phyloP scores from a whole-genome alignment of 2,113 vertebrate genomes.

The Vidua macroura region DNA sequence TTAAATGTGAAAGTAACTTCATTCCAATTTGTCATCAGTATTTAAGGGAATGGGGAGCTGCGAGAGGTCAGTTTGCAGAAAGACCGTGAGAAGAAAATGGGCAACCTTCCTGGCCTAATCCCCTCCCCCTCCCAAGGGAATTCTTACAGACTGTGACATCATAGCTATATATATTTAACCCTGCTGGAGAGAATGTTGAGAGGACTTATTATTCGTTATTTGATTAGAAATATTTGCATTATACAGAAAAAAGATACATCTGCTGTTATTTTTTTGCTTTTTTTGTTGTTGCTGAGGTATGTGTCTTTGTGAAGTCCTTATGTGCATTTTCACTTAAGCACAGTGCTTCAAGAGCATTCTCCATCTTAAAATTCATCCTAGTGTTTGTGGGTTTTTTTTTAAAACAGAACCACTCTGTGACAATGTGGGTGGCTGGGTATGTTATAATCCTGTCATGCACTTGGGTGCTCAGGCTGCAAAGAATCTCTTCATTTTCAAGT shows the following conservation, averaged over 20 bases:
- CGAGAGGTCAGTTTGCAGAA: neutral
- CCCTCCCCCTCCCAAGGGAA: neutral
- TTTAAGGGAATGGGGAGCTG: neutral
- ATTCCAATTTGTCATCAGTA: neutral
- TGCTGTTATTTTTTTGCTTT: neutral
- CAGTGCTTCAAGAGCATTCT: neutral
- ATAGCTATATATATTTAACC: neutral
- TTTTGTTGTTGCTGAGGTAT: neutral
- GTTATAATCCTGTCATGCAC: conserved; percentile 66
- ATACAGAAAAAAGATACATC: neutral
- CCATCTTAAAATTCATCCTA: conserved; percentile 5
- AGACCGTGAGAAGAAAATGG: neutral
- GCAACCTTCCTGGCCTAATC: neutral
- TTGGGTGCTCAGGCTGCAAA: conserved; percentile 56
- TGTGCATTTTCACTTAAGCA: neutral
- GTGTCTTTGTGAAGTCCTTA: neutral
- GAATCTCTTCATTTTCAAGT: conserved; percentile 24
- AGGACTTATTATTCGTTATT: neutral
- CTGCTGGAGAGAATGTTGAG: neutral
- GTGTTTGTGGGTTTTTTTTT: neutral
- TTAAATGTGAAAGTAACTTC: neutral
- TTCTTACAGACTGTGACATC: neutral
- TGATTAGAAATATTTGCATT: neutral
- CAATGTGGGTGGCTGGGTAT: conserved; percentile 49
- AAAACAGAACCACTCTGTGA: neutral